Base-by-base conservation (phyloP, 2,113 vertebrate species). In the Myiozetetes cayanensis region DNA sequence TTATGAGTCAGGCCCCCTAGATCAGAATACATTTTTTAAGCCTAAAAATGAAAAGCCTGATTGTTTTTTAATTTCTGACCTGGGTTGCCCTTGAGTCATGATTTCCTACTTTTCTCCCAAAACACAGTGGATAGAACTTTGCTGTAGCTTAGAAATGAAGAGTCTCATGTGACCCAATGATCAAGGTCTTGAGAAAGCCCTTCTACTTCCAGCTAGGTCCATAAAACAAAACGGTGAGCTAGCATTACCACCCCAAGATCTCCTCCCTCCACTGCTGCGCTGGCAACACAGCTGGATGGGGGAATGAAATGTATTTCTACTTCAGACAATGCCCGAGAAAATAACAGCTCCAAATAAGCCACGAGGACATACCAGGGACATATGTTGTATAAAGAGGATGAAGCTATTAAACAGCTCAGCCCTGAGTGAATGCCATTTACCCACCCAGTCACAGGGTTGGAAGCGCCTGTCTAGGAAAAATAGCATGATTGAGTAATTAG, bases 231-330 rank as follows among this genome's bases (percentile, higher is more conserved):
- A 52, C 1, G 1, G 33, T 63, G 67, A 81, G 19, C 9, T 13
- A 15, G 15, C 20, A 58, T 7, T 41, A 14, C 13, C 6, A 39
- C 8, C 13, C 46, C 65, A 50, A 52, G 18, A 8, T 76, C 30
- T 84, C 55, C 67, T 73, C 24, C 25, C 24, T 52, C 35, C 35
- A 15, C 37, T 50, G 59, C 44, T 43, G 50, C 0, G 0, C 23
- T 71, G 61, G 50, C 47, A 86, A 31, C 0, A 0, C 50, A 70
- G 71, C 10, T 1, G 0, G 16, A 3, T 0, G 27, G 35, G 31
- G 52, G 23, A 52, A 65, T 6, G 7, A 85, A 80, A 70, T 7
- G 22, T 8, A 47, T 50, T 71, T 71, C 78, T 77, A 10, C 59
- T 80, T 23, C 52, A 89, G 61, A 82, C 65, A 93, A 47, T 80